A percentile compares a stretch with the other conserved stretches of the same genome.
phyloP scores from a whole-genome alignment of 2,888 invertebrate species.

The Hypsopygia costalis region DNA sequence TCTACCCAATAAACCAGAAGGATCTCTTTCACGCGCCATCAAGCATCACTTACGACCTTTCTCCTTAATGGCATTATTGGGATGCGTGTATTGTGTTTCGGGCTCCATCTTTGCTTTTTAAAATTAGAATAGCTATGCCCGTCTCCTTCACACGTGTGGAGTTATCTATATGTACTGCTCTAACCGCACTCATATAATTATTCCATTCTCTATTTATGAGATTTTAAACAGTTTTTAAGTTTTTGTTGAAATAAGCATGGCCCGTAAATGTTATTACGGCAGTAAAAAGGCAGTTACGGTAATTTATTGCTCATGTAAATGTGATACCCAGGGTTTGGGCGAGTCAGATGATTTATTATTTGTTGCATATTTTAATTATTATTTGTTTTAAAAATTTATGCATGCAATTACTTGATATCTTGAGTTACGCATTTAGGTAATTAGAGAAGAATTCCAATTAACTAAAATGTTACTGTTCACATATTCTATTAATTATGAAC shows the following conservation, averaged over 20 bases:
- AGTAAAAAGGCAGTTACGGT: constrained; percentile 71
- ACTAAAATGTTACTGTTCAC: no score
- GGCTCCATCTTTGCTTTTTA: constrained; percentile 80
- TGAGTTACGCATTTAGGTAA: no score
- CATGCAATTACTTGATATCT: not conserved
- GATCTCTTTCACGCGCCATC: constrained; percentile 51
- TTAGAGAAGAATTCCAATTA: no score
- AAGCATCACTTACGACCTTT: constrained; percentile 54
- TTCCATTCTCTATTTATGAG: constrained; percentile 70
- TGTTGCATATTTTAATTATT: constrained; percentile 39
- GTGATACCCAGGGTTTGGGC: constrained; percentile 51
- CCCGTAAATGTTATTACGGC: constrained; percentile 70
- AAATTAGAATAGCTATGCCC: constrained; percentile 65
- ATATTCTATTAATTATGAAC: no score
- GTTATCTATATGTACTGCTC: constrained; percentile 33
- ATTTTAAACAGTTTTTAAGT: constrained; percentile 72
- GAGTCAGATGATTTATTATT: constrained; percentile 52
- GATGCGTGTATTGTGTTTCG: constrained; percentile 73
- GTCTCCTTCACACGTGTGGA: constrained; percentile 47
- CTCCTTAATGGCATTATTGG: constrained; percentile 53
- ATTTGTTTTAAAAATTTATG: constrained; percentile 22
- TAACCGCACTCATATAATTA: constrained; percentile 69
- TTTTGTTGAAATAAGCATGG: constrained; percentile 71
- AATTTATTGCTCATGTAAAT: constrained; percentile 71
- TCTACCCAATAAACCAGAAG: constrained; percentile 53